phyloP scores from a whole-genome alignment of 2,113 vertebrate genomes.

The Tor tambroides region DNA sequence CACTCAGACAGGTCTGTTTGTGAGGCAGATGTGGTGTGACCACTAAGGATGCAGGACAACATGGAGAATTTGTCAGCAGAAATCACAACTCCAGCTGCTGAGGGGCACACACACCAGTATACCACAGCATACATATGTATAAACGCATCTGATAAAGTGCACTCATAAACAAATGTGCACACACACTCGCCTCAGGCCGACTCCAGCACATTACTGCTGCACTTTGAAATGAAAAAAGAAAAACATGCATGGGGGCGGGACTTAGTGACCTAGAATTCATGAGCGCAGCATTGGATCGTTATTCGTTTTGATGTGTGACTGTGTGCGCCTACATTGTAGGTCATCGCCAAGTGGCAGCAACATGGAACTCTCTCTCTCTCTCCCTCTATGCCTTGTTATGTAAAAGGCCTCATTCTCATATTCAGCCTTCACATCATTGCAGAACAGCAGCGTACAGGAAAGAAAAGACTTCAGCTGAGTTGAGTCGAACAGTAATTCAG shows the following conservation, averaged over 20 bases:
- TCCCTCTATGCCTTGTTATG: slow-evolving; percentile 28
- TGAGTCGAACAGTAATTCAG: neutral
- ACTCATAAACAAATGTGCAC: slow-evolving; percentile 14
- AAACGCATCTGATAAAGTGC: neutral
- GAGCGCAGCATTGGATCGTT: slow-evolving; percentile 55
- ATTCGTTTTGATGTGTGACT: slow-evolving; percentile 61
- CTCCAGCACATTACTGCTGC: slow-evolving; percentile 49
- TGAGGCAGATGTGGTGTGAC: slow-evolving; percentile 39
- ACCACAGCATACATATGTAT: slow-evolving; percentile 21
- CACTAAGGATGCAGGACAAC: slow-evolving; percentile 45
- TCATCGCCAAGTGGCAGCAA: slow-evolving; percentile 57
- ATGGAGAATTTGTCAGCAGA: slow-evolving; percentile 50
- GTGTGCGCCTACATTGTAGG: slow-evolving; percentile 56
- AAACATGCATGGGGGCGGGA: slow-evolving; percentile 48
- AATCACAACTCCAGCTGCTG: slow-evolving; percentile 45
- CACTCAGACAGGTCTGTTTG: neutral
- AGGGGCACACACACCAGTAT: slow-evolving; percentile 31
- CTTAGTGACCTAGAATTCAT: slow-evolving; percentile 58
- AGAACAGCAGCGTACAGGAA: neutral
- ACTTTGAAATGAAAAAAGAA: slow-evolving; percentile 40
- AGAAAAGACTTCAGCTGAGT: neutral
- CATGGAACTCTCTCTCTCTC: slow-evolving; percentile 33
- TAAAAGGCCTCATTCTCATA: slow-evolving; percentile 36
- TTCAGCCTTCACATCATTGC: neutral
- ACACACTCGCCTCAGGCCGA: slow-evolving; percentile 34